Evolutionary conservation across 2,113 vertebrate species (phyloP).

Genomic region (Clupea harengus): DNA sequence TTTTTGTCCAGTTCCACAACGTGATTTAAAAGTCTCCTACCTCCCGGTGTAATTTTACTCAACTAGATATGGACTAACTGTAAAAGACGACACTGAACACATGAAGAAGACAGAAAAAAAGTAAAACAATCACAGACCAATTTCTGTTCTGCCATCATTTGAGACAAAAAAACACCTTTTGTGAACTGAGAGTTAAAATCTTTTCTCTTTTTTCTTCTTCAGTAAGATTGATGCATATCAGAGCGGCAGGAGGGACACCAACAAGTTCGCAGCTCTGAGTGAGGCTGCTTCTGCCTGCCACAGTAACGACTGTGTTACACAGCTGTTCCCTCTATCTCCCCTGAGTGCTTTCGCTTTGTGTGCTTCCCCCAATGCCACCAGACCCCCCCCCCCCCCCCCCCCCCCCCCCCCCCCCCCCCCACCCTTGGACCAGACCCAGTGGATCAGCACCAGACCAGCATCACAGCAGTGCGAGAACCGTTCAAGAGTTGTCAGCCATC

Average conservation of each 20-base stretch:
- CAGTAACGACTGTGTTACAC: slow-evolving; percentile 12
- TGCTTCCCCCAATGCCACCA: slow-evolving; percentile 1
- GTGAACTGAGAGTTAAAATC: slow-evolving; percentile 8
- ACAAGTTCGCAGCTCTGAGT: neutral
- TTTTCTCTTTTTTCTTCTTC: neutral
- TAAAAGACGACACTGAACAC: neutral
- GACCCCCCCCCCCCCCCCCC: neutral
- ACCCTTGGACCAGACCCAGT: neutral
- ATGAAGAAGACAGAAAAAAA: neutral
- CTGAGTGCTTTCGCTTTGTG: slow-evolving; percentile 27
- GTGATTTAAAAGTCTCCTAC: neutral
- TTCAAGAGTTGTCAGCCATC: neutral
- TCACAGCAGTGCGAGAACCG: no score
- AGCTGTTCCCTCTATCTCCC: slow-evolving; percentile 20
- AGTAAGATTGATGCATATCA: slow-evolving; percentile 3
- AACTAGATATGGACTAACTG: slow-evolving; percentile 2
- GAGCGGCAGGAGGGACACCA: slow-evolving; percentile 19
- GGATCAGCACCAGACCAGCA: no score
- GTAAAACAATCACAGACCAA: slow-evolving; percentile 12
- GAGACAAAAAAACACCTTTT: neutral
- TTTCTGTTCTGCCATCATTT: neutral
- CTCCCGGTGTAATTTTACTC: neutral
- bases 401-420: neutral
- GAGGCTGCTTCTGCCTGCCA: slow-evolving; percentile 24
- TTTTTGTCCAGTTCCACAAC: slow-evolving; percentile 1